Conservation (phyloP, 2,113 vertebrate species). For the Triplophysa rosa region DNA sequence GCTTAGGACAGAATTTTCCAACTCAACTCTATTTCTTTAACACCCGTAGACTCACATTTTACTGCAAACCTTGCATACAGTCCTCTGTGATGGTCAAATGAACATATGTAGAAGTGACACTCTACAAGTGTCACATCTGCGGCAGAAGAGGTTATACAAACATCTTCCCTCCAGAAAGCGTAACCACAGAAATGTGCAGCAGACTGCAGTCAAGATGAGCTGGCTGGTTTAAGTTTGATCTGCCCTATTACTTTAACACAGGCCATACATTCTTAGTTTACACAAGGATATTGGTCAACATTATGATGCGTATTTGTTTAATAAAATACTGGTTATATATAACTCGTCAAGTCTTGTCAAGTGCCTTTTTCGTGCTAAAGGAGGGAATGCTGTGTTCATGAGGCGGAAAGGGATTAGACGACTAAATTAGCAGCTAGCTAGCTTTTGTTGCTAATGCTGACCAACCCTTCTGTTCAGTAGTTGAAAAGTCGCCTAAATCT, state of each 20-base stretch:
- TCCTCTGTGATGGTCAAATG: not conserved
- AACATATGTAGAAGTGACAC: not conserved
- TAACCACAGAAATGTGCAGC: constrained; percentile 11
- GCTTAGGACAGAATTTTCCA: no score
- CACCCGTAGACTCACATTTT: no score
- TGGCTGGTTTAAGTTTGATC: not conserved
- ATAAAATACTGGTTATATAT: constrained; percentile 4
- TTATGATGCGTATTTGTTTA: not conserved
- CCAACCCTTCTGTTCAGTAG: not conserved
- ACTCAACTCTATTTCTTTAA: no score
- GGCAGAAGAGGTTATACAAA: constrained; percentile 1
- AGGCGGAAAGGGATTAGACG: constrained; percentile 54
- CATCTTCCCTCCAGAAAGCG: not conserved
- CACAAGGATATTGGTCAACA: not conserved
- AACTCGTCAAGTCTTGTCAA: constrained; percentile 4
- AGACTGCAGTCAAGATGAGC: constrained; percentile 2
- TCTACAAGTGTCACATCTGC: not conserved
- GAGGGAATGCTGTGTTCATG: constrained; percentile 36
- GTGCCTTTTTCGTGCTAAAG: constrained; percentile 17
- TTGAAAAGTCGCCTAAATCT: not conserved
- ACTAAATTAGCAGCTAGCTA: constrained; percentile 40
- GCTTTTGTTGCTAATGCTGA: constrained; percentile 42
- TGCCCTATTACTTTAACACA: not conserved
- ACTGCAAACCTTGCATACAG: no score
- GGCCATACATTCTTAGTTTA: not conserved